Percentiles rank a stretch among this genome's conserved stretches.
phyloP scores from a whole-genome alignment of 2,113 vertebrate genomes.

The Hypanus sabinus region DNA sequence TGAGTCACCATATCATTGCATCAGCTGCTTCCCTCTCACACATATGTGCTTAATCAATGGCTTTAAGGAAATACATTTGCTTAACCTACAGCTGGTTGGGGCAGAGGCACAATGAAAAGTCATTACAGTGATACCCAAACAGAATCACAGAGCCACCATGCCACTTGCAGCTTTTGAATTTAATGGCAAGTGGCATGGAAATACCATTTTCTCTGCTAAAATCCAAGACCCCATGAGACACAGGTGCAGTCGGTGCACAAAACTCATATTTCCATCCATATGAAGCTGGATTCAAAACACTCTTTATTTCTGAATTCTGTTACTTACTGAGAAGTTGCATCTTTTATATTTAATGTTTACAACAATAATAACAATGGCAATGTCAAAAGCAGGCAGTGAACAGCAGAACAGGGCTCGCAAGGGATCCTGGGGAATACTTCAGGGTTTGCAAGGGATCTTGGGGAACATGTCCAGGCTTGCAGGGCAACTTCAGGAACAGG shows the following conservation, averaged over 20 bases:
- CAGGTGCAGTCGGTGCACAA: background rate
- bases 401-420: background rate
- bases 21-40: background rate
- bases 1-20: no score
- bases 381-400: no score
- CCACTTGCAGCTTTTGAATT: background rate
- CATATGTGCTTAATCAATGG: background rate
- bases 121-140: background rate
- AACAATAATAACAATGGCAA: background rate
- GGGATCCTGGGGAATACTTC: background rate
- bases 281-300: background rate
- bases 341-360: background rate
- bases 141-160: background rate
- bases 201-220: background rate
- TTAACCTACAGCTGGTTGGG: no score
- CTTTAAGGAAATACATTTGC: background rate
- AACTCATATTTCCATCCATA: background rate
- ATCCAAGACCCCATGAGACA: background rate
- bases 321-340: background rate
- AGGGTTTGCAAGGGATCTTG: background rate
- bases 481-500: background rate
- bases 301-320: background rate
- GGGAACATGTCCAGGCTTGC: background rate
- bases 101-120: background rate
- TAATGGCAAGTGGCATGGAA: background rate